Conservation (phyloP, 2,888 invertebrate species). For the Cheilosia impressa region DNA sequence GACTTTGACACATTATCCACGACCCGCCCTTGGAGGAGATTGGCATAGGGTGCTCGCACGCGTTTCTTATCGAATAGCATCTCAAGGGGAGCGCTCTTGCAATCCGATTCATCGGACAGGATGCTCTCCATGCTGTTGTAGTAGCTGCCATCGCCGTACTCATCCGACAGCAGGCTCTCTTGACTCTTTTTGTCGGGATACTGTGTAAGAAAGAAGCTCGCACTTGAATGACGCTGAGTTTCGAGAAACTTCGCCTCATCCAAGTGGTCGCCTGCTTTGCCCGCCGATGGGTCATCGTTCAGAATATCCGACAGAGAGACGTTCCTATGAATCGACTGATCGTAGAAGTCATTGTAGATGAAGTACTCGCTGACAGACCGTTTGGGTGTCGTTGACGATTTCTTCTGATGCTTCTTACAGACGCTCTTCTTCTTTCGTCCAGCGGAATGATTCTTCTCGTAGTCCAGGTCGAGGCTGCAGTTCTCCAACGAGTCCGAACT, state of each 20-base stretch:
- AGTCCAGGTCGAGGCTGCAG: slow-evolving; percentile 85
- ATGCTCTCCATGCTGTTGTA: slow-evolving; percentile 92
- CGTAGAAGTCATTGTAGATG: slow-evolving; percentile 86
- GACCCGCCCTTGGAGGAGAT: slow-evolving; percentile 83
- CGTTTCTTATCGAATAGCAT: slow-evolving; percentile 85
- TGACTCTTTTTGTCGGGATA: slow-evolving; percentile 86
- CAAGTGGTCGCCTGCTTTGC: slow-evolving; percentile 81
- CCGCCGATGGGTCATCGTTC: slow-evolving; percentile 82
- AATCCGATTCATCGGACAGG: slow-evolving; percentile 91
- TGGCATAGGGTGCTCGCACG: slow-evolving; percentile 48
- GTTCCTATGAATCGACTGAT: slow-evolving; percentile 85
- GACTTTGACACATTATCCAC: slow-evolving; percentile 85
- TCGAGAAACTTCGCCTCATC: slow-evolving; percentile 84
- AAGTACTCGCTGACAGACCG: slow-evolving; percentile 91
- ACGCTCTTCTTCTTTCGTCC: slow-evolving; percentile 71
- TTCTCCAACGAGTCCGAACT: slow-evolving; percentile 92
- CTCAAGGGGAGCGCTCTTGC: slow-evolving; percentile 91
- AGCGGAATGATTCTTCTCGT: slow-evolving; percentile 78
- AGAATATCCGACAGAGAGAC: slow-evolving; percentile 86
- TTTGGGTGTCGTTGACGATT: slow-evolving; percentile 82
- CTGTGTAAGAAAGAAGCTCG: slow-evolving; percentile 91
- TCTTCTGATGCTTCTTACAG: slow-evolving; percentile 70
- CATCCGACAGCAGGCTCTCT: slow-evolving; percentile 91
- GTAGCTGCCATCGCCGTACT: slow-evolving; percentile 85
- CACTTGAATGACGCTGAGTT: slow-evolving; percentile 88